phyloP scores from a whole-genome alignment of 2,797 vertebrate species.

The Karalla daura region DNA sequence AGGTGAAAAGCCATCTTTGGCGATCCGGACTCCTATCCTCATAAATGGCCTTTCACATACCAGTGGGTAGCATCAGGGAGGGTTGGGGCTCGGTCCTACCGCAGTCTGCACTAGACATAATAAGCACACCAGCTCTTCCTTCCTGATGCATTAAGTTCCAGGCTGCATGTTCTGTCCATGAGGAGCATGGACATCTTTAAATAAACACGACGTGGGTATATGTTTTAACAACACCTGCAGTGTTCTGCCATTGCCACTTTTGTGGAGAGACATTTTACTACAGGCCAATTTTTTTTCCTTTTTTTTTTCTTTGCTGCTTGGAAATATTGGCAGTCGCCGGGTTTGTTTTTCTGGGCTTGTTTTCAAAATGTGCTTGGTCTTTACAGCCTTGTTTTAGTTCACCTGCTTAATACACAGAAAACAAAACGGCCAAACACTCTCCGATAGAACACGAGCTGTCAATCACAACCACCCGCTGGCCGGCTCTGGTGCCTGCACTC shows the following conservation, averaged over 20 bases:
- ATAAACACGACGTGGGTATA: no score
- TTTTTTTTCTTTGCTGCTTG: conserved; percentile 23
- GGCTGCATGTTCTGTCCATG: no score
- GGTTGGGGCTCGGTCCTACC: no score
- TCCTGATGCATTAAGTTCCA: no score
- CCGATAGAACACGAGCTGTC: conserved; percentile 56
- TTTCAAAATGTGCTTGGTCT: conserved; percentile 57
- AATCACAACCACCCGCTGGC: conserved; percentile 51
- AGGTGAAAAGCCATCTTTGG: no score
- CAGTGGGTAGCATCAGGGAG: no score
- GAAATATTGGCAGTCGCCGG: conserved; percentile 51
- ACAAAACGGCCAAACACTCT: conserved; percentile 55
- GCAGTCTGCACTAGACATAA: no score
- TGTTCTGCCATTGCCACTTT: conserved; percentile 31
- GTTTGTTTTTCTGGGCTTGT: conserved; percentile 62
- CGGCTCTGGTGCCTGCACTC: conserved; percentile 37
- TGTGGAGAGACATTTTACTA: conserved; percentile 38
- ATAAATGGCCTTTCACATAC: no score
- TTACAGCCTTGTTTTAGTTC: conserved; percentile 58
- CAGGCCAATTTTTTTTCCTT: conserved; percentile 7
- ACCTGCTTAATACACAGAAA: conserved; percentile 60
- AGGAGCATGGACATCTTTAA: no score
- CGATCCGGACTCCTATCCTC: no score
- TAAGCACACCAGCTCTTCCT: no score
- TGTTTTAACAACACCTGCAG: conserved; percentile 32